Evolutionary conservation across 92 coral and sea anemone genomes (phyloP), one percentile per base, ranked within the genome.

Genomic region (Phenganax subtilis): DNA sequence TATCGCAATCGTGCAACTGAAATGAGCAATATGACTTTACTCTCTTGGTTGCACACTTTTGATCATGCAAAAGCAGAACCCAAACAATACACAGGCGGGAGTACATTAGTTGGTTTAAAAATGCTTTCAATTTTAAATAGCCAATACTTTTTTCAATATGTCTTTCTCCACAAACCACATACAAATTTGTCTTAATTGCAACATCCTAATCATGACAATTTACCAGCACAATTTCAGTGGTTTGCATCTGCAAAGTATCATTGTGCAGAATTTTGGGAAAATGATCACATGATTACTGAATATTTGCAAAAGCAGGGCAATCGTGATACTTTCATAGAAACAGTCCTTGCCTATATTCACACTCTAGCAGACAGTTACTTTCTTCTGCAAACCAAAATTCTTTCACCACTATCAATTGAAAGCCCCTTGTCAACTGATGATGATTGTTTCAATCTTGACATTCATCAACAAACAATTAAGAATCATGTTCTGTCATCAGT

Each of bases 101-200:
- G 4, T 10, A 78, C 72, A 2, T 59, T 78, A 0, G 82, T 78
- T 2, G 72, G 72, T 6, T 16, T 78, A 15, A 61, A 78, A 44
- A 61, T 17, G 10, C 6, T 61, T n/a, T 78, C 82, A 15, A 30
- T 31, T 15, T 61, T 61, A 63, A 78, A 57, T 11, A 28, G 20
- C 3, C 30, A 44, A 16, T 63, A 62, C 60, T 61, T 61, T 78
- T 63, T 78, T 44, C 73, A 78, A 29, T 11, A 78, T 6, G 6
- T 78, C 9, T 29, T 78, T 4, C 11, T 78, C 57, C 51, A 78
- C 51, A 10, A 10, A 9, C 72, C 82, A 30, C 82, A 78, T 53
- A 5, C 6, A 15, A 10, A 3, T 52, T 7, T 58, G 10, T 9
- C 15, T 12, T 31, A 55, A n/a, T 47, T 81, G 47, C 10, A 59